Percentiles rank a stretch among this genome's conserved stretches.
Evolutionary conservation across 2,888 invertebrate genomes (phyloP).

Genomic region (Prionchulus punctatus): DNA sequence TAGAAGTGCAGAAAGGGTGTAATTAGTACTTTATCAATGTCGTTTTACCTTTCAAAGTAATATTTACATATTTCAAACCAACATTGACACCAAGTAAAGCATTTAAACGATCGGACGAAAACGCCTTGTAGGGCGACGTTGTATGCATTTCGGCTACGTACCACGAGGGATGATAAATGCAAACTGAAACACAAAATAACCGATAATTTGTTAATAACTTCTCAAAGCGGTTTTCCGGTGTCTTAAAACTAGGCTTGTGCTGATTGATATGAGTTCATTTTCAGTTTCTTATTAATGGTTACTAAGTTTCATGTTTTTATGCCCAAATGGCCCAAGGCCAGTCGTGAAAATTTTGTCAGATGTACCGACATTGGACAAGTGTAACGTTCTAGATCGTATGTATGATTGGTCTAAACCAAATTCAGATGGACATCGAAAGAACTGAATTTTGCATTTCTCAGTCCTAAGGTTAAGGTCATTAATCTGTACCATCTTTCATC

Average conservation of each 20-base stretch:
- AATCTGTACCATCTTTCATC: too few relatives aligned
- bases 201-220: not conserved
- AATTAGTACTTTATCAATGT: constrained; percentile 7
- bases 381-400: too few relatives aligned
- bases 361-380: too few relatives aligned
- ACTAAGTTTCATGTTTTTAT: too few relatives aligned
- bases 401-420: too few relatives aligned
- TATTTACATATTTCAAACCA: constrained; percentile 82
- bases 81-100: constrained; percentile 79
- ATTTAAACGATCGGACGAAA: constrained; percentile 66
- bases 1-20: too few relatives aligned
- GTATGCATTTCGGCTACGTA: constrained; percentile 68
- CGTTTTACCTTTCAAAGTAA: constrained; percentile 64
- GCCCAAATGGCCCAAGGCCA: too few relatives aligned
- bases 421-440: too few relatives aligned
- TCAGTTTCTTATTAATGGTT: not conserved
- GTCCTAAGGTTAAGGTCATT: too few relatives aligned
- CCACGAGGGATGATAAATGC: constrained; percentile 78
- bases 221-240: not conserved
- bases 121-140: constrained; percentile 70
- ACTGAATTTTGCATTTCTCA: too few relatives aligned
- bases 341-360: too few relatives aligned
- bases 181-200: constrained; percentile 45
- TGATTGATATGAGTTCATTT: not conserved
- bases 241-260: not conserved